A percentile compares a stretch with the other conserved stretches of the same genome.
These are phyloP conservation scores for Cetoscarus ocellatus DNA, from an alignment of 2,797 vertebrate species.

Conservation along the genomic window DNA sequence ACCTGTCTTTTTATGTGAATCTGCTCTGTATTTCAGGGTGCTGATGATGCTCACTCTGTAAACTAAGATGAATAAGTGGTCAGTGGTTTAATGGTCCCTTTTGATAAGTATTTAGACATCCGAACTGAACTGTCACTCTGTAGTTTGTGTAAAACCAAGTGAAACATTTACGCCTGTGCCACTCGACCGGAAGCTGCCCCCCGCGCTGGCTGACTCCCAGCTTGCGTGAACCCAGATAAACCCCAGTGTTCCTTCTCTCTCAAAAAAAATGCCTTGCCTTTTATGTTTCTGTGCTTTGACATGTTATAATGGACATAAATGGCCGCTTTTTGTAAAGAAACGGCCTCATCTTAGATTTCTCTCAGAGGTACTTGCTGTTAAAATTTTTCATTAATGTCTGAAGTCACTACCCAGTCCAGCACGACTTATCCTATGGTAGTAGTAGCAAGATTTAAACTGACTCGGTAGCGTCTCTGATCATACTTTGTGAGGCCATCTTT, in stretches of 20 bases:
- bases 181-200: constrained; percentile 35
- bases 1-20: constrained; percentile 20
- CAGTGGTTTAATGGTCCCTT: constrained; percentile 38
- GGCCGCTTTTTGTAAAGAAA: constrained; percentile 26
- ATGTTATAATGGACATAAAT: constrained; percentile 38
- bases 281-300: constrained; percentile 47
- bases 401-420: constrained; percentile 64
- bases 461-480: constrained; percentile 56
- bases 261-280: constrained; percentile 65
- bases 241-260: constrained; percentile 38
- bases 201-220: constrained; percentile 5
- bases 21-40: constrained; percentile 33
- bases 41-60: constrained; percentile 34
- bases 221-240: constrained; percentile 16
- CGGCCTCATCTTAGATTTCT: constrained; percentile 26
- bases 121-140: constrained; percentile 27
- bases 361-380: constrained; percentile 47
- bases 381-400: constrained; percentile 55
- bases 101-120: constrained; percentile 56
- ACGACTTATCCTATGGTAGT: constrained; percentile 49
- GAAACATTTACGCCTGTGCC: constrained; percentile 40
- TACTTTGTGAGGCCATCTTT: constrained; percentile 50
- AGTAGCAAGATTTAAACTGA: constrained; percentile 68
- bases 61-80: constrained; percentile 25
- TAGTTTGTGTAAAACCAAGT: constrained; percentile 35